phyloP scores from a whole-genome alignment of 2,888 invertebrate species.

The Troides aeacus region DNA sequence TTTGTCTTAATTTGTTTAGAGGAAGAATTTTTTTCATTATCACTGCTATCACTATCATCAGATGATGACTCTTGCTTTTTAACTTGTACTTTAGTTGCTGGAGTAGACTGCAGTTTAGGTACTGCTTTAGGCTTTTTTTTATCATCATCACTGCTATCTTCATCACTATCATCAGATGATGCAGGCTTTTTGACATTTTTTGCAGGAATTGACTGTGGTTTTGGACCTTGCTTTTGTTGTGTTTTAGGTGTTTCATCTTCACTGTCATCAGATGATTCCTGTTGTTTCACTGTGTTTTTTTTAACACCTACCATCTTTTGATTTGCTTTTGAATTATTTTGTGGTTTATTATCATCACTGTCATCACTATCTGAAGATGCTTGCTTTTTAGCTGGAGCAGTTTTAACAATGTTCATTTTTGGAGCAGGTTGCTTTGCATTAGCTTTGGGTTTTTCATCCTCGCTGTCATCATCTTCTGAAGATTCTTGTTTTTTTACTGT shows the following conservation, averaged over 20 bases:
- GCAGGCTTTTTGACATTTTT: slow-evolving; percentile 39
- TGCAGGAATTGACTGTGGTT: slow-evolving; percentile 32
- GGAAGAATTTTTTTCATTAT: slow-evolving; percentile 36
- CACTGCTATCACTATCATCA: slow-evolving; percentile 46
- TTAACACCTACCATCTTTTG: background rate
- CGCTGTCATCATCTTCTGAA: slow-evolving; percentile 47
- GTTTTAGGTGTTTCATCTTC: slow-evolving; percentile 37
- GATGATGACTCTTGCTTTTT: slow-evolving; percentile 52
- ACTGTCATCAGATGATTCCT: slow-evolving; percentile 54
- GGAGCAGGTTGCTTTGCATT: slow-evolving; percentile 22
- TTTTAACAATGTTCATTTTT: slow-evolving; percentile 3
- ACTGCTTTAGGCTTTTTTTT: slow-evolving; percentile 33
- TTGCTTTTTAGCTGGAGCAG: slow-evolving; percentile 38
- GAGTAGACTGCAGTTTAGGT: slow-evolving; percentile 35
- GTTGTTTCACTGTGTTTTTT: slow-evolving; percentile 28
- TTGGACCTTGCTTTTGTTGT: slow-evolving; percentile 43
- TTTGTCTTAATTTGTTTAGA: slow-evolving; percentile 16
- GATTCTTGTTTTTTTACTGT: slow-evolving; percentile 53
- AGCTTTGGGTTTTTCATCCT: slow-evolving; percentile 34
- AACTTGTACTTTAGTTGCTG: slow-evolving; percentile 36
- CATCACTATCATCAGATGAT: slow-evolving; percentile 39
- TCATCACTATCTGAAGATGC: slow-evolving; percentile 7
- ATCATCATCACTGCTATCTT: slow-evolving; percentile 46
- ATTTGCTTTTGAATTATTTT: background rate
- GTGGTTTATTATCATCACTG: background rate